Evolutionary conservation across 2,888 invertebrate genomes (phyloP), one percentile per base, ranked within the genome.

Genomic region (Drosophila nigricruria): DNA sequence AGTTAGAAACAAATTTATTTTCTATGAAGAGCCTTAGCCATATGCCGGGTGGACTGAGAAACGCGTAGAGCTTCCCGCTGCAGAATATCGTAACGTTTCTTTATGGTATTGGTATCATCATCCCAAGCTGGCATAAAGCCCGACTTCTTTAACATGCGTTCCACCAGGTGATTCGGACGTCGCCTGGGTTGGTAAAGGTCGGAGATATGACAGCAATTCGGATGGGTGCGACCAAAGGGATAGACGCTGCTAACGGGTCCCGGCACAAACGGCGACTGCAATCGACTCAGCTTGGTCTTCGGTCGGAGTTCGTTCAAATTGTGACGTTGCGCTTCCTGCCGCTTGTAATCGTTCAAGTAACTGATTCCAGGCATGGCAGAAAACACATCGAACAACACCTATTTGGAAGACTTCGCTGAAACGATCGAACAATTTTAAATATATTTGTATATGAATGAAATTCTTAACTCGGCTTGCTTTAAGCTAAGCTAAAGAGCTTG

Each of bases 131-230:
- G 0, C 12, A 12, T 3, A 3, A 5, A 2, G 3, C 3, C 5
- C 10, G 40, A 9, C 9, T 18, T 3, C 4, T 16, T 42, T 9
- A 43, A 0, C 18, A 10, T n/a, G 38, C n/a, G n/a, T 3, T 1
- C 12, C 53, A 36, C 36, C 25, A 25, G 52, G 9, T 9, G 23
- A 18, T 0, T 1, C 14, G 32, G n/a, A 23, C 38, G 23, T 23
- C 10, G 42, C 20, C 14, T 20, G 18, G 10, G 9, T 8, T 25
- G n/a, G n/a, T 25, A 10, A 0, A 40, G 16, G 5, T 38, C 42
- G 14, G 65, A 53, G 23, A 64, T 25, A 36, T 59, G 73, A 36
- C 81, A 77, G 61, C 79, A 71, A 10, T 45, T 64, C 12, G 74
- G 30, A 23, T 62, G 59, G 36, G 42, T 12, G 54, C 60, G 36